A percentile compares a stretch with the other conserved stretches of the same genome.
Conservation (phyloP, 2,888 invertebrate species). For the Oscheius sp. region DNA sequence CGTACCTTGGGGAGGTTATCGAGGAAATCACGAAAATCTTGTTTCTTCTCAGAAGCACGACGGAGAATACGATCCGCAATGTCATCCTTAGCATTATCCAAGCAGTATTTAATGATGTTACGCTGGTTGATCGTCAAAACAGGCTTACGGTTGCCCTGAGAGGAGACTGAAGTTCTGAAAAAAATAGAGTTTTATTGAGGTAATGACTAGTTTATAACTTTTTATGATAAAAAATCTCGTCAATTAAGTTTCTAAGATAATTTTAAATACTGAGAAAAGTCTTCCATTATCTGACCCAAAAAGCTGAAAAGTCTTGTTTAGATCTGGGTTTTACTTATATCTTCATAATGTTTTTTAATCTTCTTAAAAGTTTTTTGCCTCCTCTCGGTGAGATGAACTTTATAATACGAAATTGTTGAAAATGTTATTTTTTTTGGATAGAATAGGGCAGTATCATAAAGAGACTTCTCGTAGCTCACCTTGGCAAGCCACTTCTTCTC, state of each 20-base stretch:
- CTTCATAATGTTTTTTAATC: no score
- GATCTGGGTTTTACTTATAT: no score
- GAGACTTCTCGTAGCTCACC: constrained; percentile 7
- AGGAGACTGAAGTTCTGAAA: constrained; percentile 42
- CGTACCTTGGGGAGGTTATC: constrained; percentile 46
- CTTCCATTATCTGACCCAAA: no score
- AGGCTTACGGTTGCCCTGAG: constrained; percentile 52
- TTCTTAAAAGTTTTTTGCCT: background rate
- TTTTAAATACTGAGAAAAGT: background rate
- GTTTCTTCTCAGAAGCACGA: constrained; percentile 55
- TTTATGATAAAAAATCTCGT: no score
- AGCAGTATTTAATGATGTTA: constrained; percentile 62
- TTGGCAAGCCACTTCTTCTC: constrained; percentile 6
- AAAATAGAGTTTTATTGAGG: no score
- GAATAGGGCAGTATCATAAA: no score
- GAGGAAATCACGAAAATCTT: constrained; percentile 55
- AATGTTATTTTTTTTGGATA: no score
- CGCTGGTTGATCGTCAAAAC: constrained; percentile 49
- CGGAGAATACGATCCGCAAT: constrained; percentile 58
- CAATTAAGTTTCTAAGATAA: background rate
- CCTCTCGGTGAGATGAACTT: no score
- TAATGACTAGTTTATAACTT: no score
- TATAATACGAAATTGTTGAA: no score
- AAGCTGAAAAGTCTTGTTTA: no score
- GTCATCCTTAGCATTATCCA: constrained; percentile 64